Base-by-base conservation (phyloP, 2,797 vertebrate genomes). In the Oreochromis grahami region DNA sequence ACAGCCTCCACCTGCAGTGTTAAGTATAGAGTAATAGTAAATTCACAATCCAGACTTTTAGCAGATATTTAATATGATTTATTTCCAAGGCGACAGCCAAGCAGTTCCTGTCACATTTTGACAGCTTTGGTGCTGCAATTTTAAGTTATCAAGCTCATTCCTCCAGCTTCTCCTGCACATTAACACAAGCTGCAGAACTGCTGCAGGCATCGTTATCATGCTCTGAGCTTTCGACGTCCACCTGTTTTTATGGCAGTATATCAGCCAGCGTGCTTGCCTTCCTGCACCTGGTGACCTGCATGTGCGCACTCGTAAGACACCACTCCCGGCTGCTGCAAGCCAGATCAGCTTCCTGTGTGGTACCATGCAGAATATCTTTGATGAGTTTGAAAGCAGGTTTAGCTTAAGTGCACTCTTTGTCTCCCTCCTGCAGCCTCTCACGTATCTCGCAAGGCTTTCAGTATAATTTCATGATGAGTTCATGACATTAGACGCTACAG, bases 301-400 rank as follows among this genome's bases (percentile, higher is more conserved):
- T 77, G 53, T 86, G 72, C 76, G 81, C 38, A 68, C 76, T 87
- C 80, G 38, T 80, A 82, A 91, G 77, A 86, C 87, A 79, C 82
- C 65, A 83, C 70, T 87, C 45, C 77, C 70, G 24, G 56, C 81
- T 89, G 88, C 77, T 13, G 56, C 86, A 77, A 77, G 77, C 38
- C 92, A 91, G 80, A 87, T 89, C 80, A 74, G 82, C 85, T 90
- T 91, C 90, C 84, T 91, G 85, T 81, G 80, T 76, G 58, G 77
- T 82, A 50, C 60, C 82, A 90, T 63, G 14, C 77, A 43, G 87
- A 90, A 90, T 86, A 86, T 88, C 81, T 93, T 81, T 87, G 88
- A 94, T 88, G 87, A 93, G 90, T 87, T 89, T 91, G 88, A 93
- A 94, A 94, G 91, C 92, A 92, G 89, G 87, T 89, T 87, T 84